A percentile compares a stretch with the other conserved stretches of the same genome.
phyloP scores from a whole-genome alignment of 2,113 vertebrate genomes.

The Zootoca vivipara region DNA sequence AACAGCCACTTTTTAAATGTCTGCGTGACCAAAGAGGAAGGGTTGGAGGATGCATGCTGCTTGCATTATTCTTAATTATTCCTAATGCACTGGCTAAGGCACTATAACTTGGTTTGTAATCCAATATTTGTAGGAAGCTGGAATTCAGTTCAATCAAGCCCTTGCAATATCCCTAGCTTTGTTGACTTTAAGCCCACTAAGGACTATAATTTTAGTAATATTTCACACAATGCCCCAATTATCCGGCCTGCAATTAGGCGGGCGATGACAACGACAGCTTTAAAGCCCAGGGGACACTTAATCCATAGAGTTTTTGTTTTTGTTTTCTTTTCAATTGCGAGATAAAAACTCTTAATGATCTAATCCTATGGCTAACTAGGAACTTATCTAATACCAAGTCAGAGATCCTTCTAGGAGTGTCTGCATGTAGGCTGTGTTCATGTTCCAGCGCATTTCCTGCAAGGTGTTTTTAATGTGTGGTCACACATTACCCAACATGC shows the following conservation, averaged over 20 bases:
- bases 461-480: no score
- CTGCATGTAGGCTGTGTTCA: no score
- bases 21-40: not conserved
- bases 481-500: no score
- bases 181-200: not conserved
- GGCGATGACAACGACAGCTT: not conserved
- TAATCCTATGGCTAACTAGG: not conserved
- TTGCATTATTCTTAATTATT: not conserved
- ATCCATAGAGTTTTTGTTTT: not conserved
- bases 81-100: not conserved
- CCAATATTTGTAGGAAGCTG: not conserved
- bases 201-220: not conserved
- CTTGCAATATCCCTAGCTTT: not conserved
- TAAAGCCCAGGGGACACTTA: not conserved
- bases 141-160: not conserved
- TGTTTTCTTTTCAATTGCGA: not conserved
- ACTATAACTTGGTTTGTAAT: not conserved
- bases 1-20: not conserved
- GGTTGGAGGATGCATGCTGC: not conserved
- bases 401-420: not conserved
- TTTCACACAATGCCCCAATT: not conserved
- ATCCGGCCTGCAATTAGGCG: slow-evolving; percentile 2
- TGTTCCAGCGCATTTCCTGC: no score
- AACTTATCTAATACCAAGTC: no score
- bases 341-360: not conserved